Base-by-base conservation (phyloP, 2,888 invertebrate genomes). In the Miltochrista miniata region DNA sequence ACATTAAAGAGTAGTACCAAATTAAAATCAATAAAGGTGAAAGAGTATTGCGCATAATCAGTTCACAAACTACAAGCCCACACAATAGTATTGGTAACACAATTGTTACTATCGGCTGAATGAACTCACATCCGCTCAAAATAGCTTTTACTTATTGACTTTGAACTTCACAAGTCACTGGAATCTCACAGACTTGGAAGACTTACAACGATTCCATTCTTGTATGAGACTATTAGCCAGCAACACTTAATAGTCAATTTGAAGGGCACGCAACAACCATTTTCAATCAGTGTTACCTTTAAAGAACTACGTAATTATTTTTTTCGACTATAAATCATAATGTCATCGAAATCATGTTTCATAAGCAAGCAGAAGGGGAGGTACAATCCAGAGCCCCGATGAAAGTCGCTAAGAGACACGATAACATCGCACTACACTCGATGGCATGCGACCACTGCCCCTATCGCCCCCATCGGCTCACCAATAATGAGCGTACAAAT, bases 401-500 rank as follows among this genome's bases (percentile, higher is more conserved):
- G 89, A 87, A 88, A 89, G 88, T 88, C 84, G 84, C 85, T 82
- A 84, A 84, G 86, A 87, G 87, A 79, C 73, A 76, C 81, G 89
- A 90, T 89, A 89, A 81, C 76, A 89, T 87, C 89, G 79, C 79
- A 74, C 69, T 76, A 68, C 65, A 74, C 74, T 72, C 78, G 84
- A 84, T 79, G 76, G 81, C 87, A 83, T 80, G 86, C 87, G 87
- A 83, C 85, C 85, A 79, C 84, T 83, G 89, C 90, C 90, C 90
- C 79, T 90, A 90, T 90, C 90, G 87, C 90, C 90, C 90, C 77
- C 90, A 91, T 91, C 90, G 74, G 64, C 82, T 74, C 79, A 79
- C 85, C 82, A 85, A 89, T 90, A 90, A 90, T 90, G 88, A 90
- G 81, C 77, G 81, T 81, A 90, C 90, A 91, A 90, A 91, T 91